These are phyloP conservation scores for Hemithea aestivaria DNA, from an alignment of 2,888 invertebrate genomes.

Conservation along the genomic window DNA sequence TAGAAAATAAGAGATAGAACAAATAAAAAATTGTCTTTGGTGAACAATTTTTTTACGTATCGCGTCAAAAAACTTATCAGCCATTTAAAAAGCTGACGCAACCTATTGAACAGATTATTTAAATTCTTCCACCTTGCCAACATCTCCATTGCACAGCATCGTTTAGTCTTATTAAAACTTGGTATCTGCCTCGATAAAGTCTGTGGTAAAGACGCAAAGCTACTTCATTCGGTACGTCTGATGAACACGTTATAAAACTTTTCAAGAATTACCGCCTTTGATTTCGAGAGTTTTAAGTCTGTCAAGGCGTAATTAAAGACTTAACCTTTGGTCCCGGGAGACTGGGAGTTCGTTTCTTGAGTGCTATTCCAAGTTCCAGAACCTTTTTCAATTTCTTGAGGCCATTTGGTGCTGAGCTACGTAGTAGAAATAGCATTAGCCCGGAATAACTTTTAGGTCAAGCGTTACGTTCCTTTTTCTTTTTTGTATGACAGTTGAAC, in stretches of 20 bases:
- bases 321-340: slow-evolving; percentile 15
- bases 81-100: too few species aligned
- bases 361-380: slow-evolving; percentile 6
- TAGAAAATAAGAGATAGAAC: too few species aligned
- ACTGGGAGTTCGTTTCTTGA: slow-evolving; percentile 21
- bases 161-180: too few species aligned
- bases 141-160: too few species aligned
- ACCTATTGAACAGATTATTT: too few species aligned
- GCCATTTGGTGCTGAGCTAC: background rate
- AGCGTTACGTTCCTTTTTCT: too few species aligned
- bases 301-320: slow-evolving; percentile 34
- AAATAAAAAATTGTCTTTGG: too few species aligned
- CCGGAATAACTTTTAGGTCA: background rate
- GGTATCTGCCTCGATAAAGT: too few species aligned
- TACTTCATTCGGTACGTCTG: slow-evolving; percentile 40
- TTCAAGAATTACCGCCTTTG: slow-evolving; percentile 31
- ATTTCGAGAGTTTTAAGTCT: slow-evolving; percentile 33
- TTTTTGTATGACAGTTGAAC: too few species aligned
- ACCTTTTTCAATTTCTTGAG: slow-evolving; percentile 9
- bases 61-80: too few species aligned
- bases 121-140: too few species aligned
- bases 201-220: slow-evolving; percentile 36
- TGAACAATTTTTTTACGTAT: too few species aligned
- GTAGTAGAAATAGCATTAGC: background rate
- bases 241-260: slow-evolving; percentile 47